These are phyloP conservation scores for Ursus arctos DNA, from an alignment of 2,113 vertebrate species.

Conservation along the genomic window DNA sequence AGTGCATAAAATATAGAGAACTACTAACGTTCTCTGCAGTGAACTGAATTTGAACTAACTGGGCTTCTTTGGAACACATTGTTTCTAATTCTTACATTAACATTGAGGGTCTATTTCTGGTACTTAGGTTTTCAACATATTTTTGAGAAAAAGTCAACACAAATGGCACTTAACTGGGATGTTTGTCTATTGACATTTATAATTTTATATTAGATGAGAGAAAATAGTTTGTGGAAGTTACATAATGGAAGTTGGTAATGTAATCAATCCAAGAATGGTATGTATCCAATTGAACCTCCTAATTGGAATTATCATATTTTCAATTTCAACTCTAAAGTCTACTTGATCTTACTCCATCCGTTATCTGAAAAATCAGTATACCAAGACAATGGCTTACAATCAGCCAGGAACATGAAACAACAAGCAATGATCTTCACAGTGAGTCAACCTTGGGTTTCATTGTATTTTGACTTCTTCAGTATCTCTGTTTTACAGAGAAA, in stretches of 20 bases:
- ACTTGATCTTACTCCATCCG: not conserved
- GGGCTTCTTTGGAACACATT: not conserved
- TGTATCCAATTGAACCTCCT: not conserved
- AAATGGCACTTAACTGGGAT: not conserved
- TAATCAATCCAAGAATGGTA: not conserved
- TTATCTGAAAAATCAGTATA: not conserved
- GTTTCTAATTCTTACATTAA: not conserved
- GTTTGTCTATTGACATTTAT: constrained; percentile 32
- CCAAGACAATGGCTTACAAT: not conserved
- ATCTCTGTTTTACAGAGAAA: not conserved
- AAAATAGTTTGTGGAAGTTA: constrained; percentile 31
- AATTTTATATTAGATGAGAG: constrained; percentile 38
- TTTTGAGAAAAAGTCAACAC: constrained; percentile 49
- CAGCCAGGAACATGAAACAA: not conserved
- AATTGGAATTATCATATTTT: not conserved
- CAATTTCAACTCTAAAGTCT: not conserved
- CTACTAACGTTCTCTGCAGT: not conserved
- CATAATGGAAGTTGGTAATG: not conserved
- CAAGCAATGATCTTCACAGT: not conserved
- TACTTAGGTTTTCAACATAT: not conserved
- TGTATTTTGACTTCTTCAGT: not conserved
- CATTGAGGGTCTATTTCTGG: not conserved
- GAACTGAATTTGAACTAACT: not conserved
- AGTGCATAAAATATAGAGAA: not conserved
- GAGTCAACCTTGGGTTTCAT: not conserved